phyloP scores from a whole-genome alignment of 2,888 invertebrate species.

The Sylvicola cinctus region DNA sequence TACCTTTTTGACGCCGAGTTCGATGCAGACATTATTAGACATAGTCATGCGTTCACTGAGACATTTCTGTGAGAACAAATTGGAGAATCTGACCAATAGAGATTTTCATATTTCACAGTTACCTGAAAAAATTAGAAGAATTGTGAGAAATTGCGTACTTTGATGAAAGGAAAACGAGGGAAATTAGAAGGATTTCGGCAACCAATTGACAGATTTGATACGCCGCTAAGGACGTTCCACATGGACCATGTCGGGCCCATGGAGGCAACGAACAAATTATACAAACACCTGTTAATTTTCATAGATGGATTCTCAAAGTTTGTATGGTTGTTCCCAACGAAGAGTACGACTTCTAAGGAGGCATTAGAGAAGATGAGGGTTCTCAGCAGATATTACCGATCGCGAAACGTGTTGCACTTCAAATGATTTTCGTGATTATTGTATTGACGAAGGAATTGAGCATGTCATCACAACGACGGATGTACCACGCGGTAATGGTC shows the following conservation, averaged over 20 bases:
- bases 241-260: slow-evolving; percentile 17
- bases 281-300: slow-evolving; percentile 15
- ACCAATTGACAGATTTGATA: slow-evolving; percentile 14
- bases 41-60: slow-evolving; percentile 15
- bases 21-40: slow-evolving; percentile 17
- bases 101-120: slow-evolving; percentile 12
- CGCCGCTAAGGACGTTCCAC: slow-evolving; percentile 14
- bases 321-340: slow-evolving; percentile 16
- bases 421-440: slow-evolving; percentile 15
- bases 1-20: slow-evolving; percentile 13
- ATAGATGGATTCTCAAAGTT: slow-evolving; percentile 17
- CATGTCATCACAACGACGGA: slow-evolving; percentile 13
- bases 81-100: slow-evolving; percentile 11
- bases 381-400: slow-evolving; percentile 14
- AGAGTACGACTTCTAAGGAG: slow-evolving; percentile 12
- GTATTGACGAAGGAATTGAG: slow-evolving; percentile 14
- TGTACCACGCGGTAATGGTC: slow-evolving; percentile 18
- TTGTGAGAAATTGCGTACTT: slow-evolving; percentile 7
- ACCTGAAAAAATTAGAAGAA: slow-evolving; percentile 2
- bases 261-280: slow-evolving; percentile 12
- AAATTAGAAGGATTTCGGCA: slow-evolving; percentile 16
- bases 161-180: slow-evolving; percentile 11
- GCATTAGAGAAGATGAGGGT: slow-evolving; percentile 12
- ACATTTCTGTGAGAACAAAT: slow-evolving; percentile 15
- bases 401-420: slow-evolving; percentile 18